Evolutionary conservation across 2,113 vertebrate species (phyloP), one percentile per base, ranked within the genome.

Genomic region (Cygnus atratus): DNA sequence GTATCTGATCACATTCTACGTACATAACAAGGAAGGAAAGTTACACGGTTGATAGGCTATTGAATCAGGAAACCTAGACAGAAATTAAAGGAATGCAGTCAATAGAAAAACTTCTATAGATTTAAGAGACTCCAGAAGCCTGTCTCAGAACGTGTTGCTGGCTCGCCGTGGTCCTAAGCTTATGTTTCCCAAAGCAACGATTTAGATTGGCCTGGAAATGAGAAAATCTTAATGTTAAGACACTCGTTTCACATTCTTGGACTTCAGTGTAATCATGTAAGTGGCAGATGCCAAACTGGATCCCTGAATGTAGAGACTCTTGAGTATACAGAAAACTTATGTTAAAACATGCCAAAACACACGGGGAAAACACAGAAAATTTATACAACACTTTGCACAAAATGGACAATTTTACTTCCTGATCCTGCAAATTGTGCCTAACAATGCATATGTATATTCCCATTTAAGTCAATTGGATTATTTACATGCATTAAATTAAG

Each of bases 401-500:
- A 94, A 86, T 61, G 21, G 80, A 67, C 65, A 15, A 41, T 74
- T 86, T 80, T 71, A 74, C 25, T 86, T 90, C 72, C 88, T 81
- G 79, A 81, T 92, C 43, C 61, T 95, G 79, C 75, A 93, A 96
- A 90, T 37, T 71, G 82, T 92, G 52, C 65, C 54, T 80, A 88
- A 84, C 46, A 88, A 90, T 89, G 66, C 84, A 95, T 95, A 94
- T 96, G 94, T 96, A 96, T 97, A 96, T 97, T 95, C 83, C 46
- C 67, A 44, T 88, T 87, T 86, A 88, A 96, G 44, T 92, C 83
- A 95, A 81, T 67, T 78, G 80, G 90, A 84, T 92, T 94, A 96
- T 96, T 96, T 92, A 94, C 92, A 95, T 93, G 91, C 65, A 88
- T 93, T 92, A 96, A 96, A 97, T 94, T 96, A 95, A 97, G 80